A percentile compares a stretch with the other conserved stretches of the same genome.
These are phyloP conservation scores for Artemia franciscana DNA, from an alignment of 1,140 invertebrate genomes.

Conservation along the genomic window DNA sequence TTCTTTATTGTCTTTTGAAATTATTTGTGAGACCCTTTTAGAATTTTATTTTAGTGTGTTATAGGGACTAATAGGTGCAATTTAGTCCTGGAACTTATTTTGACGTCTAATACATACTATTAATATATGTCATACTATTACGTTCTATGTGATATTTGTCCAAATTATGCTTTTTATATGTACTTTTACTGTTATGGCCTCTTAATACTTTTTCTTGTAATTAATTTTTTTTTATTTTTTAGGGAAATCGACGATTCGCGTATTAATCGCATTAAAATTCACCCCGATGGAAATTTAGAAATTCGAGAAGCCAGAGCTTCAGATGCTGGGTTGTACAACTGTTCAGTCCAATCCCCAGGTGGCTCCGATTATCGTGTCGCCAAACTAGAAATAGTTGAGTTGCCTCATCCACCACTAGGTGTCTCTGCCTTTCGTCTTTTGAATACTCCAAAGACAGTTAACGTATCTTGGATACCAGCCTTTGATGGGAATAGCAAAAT, in stretches of 20 bases:
- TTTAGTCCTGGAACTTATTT: too few relatives aligned
- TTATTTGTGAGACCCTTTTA: too few relatives aligned
- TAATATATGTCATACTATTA: too few relatives aligned
- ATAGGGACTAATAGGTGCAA: too few relatives aligned
- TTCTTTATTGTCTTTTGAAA: too few relatives aligned
- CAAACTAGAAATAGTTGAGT: constrained; percentile 63
- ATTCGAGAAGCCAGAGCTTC: constrained; percentile 51
- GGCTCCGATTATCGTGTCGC: constrained; percentile 75
- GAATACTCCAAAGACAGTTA: constrained; percentile 30
- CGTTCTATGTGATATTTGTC: too few relatives aligned
- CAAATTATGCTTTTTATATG: too few relatives aligned
- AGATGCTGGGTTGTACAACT: constrained; percentile 44
- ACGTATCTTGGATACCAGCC: constrained; percentile 76
- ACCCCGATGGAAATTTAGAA: constrained; percentile 48
- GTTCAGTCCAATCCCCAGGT: constrained; percentile 55
- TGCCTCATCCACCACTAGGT: constrained; percentile 73
- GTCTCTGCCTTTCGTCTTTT: constrained; percentile 40
- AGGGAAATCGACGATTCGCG: constrained; percentile 28
- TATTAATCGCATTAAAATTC: constrained; percentile 35
- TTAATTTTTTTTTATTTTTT: constrained; percentile 7
- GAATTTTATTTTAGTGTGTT: too few relatives aligned
- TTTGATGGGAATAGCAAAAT: constrained; percentile 94
- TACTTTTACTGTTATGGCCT: too few relatives aligned
- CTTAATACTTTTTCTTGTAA: too few relatives aligned
- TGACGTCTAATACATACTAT: too few relatives aligned